These are phyloP conservation scores for Asteroscopus sphinx DNA, from an alignment of 2,888 invertebrate species.

Conservation along the genomic window DNA sequence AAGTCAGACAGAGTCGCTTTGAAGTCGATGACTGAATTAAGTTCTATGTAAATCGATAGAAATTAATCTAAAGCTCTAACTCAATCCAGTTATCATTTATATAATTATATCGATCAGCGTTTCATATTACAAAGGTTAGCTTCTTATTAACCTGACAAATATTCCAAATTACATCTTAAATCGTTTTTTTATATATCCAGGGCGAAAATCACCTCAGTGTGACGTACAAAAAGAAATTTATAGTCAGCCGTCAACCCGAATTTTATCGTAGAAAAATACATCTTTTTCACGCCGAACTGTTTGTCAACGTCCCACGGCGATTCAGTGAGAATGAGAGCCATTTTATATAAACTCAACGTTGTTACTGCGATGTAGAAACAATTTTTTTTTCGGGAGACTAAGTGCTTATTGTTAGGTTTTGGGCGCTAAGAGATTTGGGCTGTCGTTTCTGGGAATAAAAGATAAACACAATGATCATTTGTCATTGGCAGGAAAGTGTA, in stretches of 20 bases:
- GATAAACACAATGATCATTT: no score
- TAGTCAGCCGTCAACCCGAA: constrained; percentile 69
- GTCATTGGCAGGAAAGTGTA: no score
- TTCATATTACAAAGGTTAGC: constrained; percentile 23
- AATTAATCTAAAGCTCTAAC: no score
- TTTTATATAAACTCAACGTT: constrained; percentile 80
- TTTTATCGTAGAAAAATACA: constrained; percentile 86
- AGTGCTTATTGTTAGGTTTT: constrained; percentile 28
- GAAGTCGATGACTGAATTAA: no score
- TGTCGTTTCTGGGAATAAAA: background rate
- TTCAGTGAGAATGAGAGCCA: constrained; percentile 78
- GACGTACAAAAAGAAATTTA: constrained; percentile 64
- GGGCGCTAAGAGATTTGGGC: background rate
- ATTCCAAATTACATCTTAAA: constrained; percentile 53
- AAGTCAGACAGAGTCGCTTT: no score
- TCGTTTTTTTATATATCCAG: constrained; percentile 55
- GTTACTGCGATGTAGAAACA: constrained; percentile 61
- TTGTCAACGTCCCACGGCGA: constrained; percentile 84
- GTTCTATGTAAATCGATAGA: no score
- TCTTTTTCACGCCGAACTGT: constrained; percentile 82
- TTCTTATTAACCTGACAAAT: constrained; percentile 54
- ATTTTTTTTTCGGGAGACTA: constrained; percentile 63
- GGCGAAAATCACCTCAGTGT: constrained; percentile 63
- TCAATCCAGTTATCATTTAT: no score
- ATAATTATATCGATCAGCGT: constrained; percentile 15